phyloP scores from a whole-genome alignment of 2,888 invertebrate species.

The Lottia gigantea region DNA sequence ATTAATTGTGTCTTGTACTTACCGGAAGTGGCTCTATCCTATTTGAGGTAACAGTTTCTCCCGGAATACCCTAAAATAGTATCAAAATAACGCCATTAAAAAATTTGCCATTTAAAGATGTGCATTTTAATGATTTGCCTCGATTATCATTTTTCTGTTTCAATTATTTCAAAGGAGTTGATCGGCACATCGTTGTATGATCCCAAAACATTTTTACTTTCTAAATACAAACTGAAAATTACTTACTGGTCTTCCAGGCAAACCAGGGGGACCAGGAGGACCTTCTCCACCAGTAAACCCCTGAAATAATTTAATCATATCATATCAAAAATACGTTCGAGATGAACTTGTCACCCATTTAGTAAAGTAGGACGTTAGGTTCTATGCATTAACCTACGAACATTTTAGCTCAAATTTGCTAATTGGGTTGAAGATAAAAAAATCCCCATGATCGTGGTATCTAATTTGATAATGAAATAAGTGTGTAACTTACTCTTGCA shows the following conservation, averaged over 20 bases:
- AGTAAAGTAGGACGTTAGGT: too few relatives aligned
- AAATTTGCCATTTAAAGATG: background rate
- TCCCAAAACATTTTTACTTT: too few relatives aligned
- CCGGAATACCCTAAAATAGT: slow-evolving; percentile 23
- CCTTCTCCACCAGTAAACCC: slow-evolving; percentile 40
- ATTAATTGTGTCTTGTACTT: background rate
- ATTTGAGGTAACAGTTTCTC: slow-evolving; percentile 16
- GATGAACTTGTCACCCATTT: too few relatives aligned
- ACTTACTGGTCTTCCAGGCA: slow-evolving; percentile 29
- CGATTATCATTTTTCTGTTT: too few relatives aligned
- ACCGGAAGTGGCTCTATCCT: slow-evolving; percentile 23
- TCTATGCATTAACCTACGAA: too few relatives aligned
- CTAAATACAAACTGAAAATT: background rate
- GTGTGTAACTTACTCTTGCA: slow-evolving; percentile 17
- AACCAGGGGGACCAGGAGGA: slow-evolving; percentile 37
- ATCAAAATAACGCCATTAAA: too few relatives aligned
- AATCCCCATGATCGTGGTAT: background rate
- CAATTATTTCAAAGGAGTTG: too few relatives aligned
- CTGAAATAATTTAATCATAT: background rate
- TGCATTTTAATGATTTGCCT: too few relatives aligned
- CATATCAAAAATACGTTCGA: too few relatives aligned
- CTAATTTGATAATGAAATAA: background rate
- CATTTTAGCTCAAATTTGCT: too few relatives aligned
- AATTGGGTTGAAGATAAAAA: background rate
- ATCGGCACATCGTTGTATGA: too few relatives aligned